Conservation (phyloP, 2,888 invertebrate genomes). For the Melanostoma mellinum region DNA sequence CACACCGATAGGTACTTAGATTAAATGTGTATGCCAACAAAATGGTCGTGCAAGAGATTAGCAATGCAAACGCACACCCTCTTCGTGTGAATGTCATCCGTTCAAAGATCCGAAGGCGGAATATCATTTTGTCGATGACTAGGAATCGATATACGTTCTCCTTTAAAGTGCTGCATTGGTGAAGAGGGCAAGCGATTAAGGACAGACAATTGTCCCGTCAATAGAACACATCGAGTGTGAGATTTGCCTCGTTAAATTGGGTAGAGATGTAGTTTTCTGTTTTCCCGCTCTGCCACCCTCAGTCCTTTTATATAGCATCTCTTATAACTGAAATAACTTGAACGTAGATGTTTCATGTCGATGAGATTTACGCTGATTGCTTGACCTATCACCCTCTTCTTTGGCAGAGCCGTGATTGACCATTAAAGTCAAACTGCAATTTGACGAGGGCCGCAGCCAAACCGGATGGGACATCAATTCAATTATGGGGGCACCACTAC, state of each 20-base stretch:
- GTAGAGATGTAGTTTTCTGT: conserved; percentile 15
- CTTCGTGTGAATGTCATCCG: conserved; percentile 12
- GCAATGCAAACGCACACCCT: conserved; percentile 64
- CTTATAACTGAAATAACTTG: conserved; percentile 6
- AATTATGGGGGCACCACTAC: conserved; percentile 52
- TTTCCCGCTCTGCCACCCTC: conserved; percentile 6
- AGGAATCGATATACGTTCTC: conserved; percentile 51
- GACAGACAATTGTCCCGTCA: conserved; percentile 56
- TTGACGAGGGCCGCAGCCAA: conserved; percentile 45
- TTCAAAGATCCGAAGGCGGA: conserved; percentile 23
- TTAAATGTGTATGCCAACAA: conserved; percentile 31
- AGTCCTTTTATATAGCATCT: conserved; percentile 48
- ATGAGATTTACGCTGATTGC: conserved; percentile 67
- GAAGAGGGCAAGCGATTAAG: conserved; percentile 28
- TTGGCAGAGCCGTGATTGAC: conserved; percentile 61
- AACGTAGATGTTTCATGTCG: conserved; percentile 17
- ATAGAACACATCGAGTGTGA: conserved; percentile 65
- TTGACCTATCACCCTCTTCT: conserved; percentile 58
- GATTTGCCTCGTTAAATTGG: conserved; percentile 67
- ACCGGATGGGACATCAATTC: conserved; percentile 63
- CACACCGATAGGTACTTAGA: conserved; percentile 31
- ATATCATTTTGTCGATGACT: conserved; percentile 50
- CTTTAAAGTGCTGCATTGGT: not conserved
- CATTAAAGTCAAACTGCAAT: conserved; percentile 64
- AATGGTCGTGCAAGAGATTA: conserved; percentile 66